Evolutionary conservation across 2,888 invertebrate genomes (phyloP), one percentile per base, ranked within the genome.

Genomic region (Fabriciana adippe): DNA sequence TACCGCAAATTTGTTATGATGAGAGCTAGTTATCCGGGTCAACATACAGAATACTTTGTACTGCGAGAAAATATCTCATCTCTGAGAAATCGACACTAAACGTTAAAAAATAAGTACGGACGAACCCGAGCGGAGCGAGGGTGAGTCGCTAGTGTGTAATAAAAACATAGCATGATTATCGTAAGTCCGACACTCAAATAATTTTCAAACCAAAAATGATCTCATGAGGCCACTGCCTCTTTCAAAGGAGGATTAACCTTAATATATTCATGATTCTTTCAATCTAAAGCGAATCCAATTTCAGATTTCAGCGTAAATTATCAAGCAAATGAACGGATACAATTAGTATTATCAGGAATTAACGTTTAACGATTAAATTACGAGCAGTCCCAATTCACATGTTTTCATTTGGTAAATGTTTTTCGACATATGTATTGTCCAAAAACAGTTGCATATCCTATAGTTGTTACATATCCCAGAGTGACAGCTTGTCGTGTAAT

Each of bases 201-300:
- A 11, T 45, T 21, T 51, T 41, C 48, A 16, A 14, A 35, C 48
- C 1, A 18, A 50, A 55, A 57, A 48, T 47, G 48, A 57, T 47
- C 41, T 18, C 55, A 50, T 57, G 50, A 65, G 54, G 48, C 55
- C 63, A 26, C 47, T 56, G 51, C 47, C 55, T 56, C 35, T 55
- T 64, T 64, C 56, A 68, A 72, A 66, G 67, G 51, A 57, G 67
- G 67, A 64, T 67, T 70, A 66, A 68, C 61, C 64, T 65, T 66
- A 68, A 73, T 66, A 64, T 71, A 66, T 68, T 68, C 64, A 66
- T 67, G 66, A 64, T 66, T 65, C 35, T 67, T 72, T 69, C 64
- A 35, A 53, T 53, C 47, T 26, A 60, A 74, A 76, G 73, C 69
- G 72, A 73, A 72, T 69, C 72, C 73, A 75, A 74, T 78, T 72